Conservation (phyloP, 2,888 invertebrate species). For the Tridacna crocea region DNA sequence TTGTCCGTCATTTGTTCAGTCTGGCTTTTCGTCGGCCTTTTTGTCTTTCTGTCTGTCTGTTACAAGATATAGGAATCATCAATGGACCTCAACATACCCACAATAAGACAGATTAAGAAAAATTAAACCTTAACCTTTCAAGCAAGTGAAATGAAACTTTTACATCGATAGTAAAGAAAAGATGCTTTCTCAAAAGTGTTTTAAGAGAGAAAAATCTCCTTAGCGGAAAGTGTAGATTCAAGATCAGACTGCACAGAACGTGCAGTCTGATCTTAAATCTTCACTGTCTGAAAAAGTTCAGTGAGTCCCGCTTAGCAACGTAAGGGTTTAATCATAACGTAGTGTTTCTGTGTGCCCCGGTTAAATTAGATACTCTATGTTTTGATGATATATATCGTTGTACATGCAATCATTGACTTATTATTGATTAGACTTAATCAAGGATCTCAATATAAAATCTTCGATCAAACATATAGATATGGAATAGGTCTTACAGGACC, state of each 20-base stretch:
- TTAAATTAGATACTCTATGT: not conserved
- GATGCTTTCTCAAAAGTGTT: not conserved
- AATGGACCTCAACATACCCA: too few species aligned
- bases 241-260: not conserved
- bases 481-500: not conserved
- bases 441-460: not conserved
- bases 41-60: too few species aligned
- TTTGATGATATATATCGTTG: not conserved
- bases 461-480: not conserved
- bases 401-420: slow-evolving; percentile 9
- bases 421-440: not conserved
- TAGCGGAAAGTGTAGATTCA: not conserved
- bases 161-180: too few species aligned
- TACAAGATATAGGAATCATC: too few species aligned
- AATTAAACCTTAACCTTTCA: too few species aligned
- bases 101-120: too few species aligned
- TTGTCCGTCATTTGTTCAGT: too few species aligned
- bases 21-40: too few species aligned
- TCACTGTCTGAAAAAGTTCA: not conserved
- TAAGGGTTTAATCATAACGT: not conserved
- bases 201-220: too few species aligned
- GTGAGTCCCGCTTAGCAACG: not conserved
- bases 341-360: not conserved
- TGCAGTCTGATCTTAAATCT: not conserved
- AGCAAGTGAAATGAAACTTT: too few species aligned